Evolutionary conservation across 2,113 vertebrate genomes (phyloP).

Genomic region (Hypanus sabinus): DNA sequence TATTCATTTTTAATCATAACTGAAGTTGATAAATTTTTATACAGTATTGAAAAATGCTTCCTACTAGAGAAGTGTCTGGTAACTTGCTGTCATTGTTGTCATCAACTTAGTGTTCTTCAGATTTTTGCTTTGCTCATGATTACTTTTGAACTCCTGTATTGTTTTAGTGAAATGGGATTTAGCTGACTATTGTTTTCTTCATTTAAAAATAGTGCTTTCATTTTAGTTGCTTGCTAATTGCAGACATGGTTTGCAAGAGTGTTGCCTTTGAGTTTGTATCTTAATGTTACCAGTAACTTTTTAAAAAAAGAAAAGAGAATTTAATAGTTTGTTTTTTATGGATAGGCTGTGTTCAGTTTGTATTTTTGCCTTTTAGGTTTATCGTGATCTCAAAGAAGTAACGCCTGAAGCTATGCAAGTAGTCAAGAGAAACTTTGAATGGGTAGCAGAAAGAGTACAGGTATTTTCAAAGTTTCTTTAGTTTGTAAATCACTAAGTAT

Average conservation of each 20-base stretch:
- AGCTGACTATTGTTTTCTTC: too few relatives aligned
- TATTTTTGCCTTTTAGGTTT: conserved; percentile 61
- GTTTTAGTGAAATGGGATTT: too few relatives aligned
- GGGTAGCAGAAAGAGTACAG: conserved; percentile 93
- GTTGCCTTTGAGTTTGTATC: background rate
- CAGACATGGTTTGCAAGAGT: background rate
- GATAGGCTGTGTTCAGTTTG: background rate
- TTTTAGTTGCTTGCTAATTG: background rate
- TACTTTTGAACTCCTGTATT: background rate
- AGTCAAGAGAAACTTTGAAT: conserved; percentile 97
- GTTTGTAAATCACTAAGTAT: background rate
- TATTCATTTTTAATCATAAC: background rate
- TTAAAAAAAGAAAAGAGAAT: too few relatives aligned
- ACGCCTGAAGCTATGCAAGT: conserved; percentile 92
- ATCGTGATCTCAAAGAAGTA: conserved; percentile 91
- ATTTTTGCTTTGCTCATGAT: background rate
- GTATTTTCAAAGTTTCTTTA: conserved; percentile 51
- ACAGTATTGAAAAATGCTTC: background rate
- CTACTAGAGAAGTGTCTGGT: background rate
- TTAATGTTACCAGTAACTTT: too few relatives aligned
- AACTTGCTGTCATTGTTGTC: background rate
- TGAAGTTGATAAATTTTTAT: background rate
- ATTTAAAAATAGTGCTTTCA: too few relatives aligned
- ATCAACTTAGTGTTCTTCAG: background rate
- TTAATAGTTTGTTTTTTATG: background rate